Evolutionary conservation across 1,140 invertebrate genomes (phyloP), one percentile per base, ranked within the genome.

Genomic region (Theocolax elegans): DNA sequence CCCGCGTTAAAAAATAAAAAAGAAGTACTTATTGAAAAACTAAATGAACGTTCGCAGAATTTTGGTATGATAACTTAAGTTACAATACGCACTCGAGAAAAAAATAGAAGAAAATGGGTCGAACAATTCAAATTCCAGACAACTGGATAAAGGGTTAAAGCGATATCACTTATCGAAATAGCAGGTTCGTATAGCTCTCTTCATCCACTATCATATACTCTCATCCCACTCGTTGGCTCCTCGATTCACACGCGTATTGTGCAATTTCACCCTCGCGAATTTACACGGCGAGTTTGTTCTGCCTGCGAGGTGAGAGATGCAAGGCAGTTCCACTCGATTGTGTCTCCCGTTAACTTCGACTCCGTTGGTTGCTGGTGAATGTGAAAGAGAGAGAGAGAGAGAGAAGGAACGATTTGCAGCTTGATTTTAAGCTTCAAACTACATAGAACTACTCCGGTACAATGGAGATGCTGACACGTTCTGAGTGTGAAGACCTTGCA

Each of bases 241-340:
- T 29, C n/a, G 42, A 15, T 2, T 49, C 19, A 12, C 21, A 8
- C 4, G 46, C 25, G 19, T 10, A 23, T 1, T 7, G 12, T n/a
- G 6, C 40, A 44, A 15, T 29, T 27, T 27, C 23, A 10, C 25
- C 25, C 29, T 31, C 15, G 27, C 35, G 27, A 31, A 31, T 51
- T 49, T 49, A 40, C 48, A 38, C 19, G 27, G 19, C 19, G 46
- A 64, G 29, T 64, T 64, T 35, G 62, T 17, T 63, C 60, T 51
- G 25, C 13, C 25, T 17, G 29, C 29, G 10, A 51, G 60, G 49
- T 25, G 58, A 8, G 17, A 25, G 35, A 15, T 2, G 17, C 10
- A 44, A 27, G 3, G 38, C 38, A 29, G 29, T 51, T 29, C 35
- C 27, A 17, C 51, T 31, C 3, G 15, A 29, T 31, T 54, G 19